Conservation (phyloP, 2,797 vertebrate genomes). For the Pipistrellus nathusii region DNA sequence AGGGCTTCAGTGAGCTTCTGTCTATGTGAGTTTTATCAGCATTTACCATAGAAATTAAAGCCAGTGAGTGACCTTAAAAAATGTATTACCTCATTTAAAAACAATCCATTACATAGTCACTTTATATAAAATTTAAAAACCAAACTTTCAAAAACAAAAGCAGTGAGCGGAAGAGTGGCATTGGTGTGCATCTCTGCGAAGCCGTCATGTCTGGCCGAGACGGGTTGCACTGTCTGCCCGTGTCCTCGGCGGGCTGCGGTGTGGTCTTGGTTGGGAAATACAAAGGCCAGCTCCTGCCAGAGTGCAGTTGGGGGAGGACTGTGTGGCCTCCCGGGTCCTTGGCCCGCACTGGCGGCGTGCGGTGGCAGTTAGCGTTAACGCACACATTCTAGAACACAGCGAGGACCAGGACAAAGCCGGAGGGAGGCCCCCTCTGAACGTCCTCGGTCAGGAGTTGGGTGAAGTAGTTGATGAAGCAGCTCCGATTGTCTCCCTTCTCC, state of each 20-base stretch:
- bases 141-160: background rate
- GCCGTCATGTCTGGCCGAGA: background rate
- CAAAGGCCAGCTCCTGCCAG: too few relatives aligned
- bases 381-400: background rate
- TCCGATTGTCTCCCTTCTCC: background rate
- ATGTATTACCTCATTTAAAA: background rate
- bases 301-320: background rate
- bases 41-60: background rate
- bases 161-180: too few relatives aligned
- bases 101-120: background rate
- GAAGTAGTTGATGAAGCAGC: background rate
- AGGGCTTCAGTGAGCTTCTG: background rate
- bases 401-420: background rate
- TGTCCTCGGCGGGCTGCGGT: fast-evolving
- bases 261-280: background rate
- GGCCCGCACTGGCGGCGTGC: fast-evolving
- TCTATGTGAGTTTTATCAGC: background rate
- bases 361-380: background rate
- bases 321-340: fast-evolving
- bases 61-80: background rate
- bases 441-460: background rate
- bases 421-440: background rate
- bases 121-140: slow-evolving; percentile 24
- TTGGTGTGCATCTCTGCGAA: background rate
- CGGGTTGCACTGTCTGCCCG: background rate